These are phyloP conservation scores for Brachionus paranguensis DNA, from an alignment of 1,140 invertebrate genomes.

Conservation along the genomic window DNA sequence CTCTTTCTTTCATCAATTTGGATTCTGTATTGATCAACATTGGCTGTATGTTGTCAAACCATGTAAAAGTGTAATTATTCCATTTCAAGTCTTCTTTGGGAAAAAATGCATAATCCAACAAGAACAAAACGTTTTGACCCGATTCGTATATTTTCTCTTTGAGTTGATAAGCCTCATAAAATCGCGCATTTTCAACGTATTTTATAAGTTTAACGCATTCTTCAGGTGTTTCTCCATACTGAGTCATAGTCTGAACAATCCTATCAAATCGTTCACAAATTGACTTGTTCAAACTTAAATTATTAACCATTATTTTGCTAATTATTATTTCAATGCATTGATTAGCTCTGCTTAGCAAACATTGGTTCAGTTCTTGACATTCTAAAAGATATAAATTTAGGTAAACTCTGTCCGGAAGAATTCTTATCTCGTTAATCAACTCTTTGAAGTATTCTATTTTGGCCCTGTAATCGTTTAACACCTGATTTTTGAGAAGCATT, in stretches of 20 bases:
- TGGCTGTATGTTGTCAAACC: constrained; percentile 79
- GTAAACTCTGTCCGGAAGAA: constrained; percentile 65
- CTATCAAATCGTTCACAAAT: constrained; percentile 78
- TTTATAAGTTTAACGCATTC: constrained; percentile 76
- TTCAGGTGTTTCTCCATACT: constrained; percentile 76
- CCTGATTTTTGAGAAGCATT: neutral
- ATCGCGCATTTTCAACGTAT: constrained; percentile 63
- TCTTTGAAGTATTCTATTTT: constrained; percentile 66
- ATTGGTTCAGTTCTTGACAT: constrained; percentile 51
- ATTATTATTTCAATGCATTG: constrained; percentile 68
- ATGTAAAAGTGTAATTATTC: constrained; percentile 74
- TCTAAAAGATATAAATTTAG: constrained; percentile 69
- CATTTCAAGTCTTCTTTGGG: constrained; percentile 72
- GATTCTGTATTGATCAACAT: constrained; percentile 59
- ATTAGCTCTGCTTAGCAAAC: constrained; percentile 44
- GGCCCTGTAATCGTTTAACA: constrained; percentile 44
- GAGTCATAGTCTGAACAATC: constrained; percentile 76
- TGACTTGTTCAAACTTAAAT: constrained; percentile 69
- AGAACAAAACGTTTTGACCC: constrained; percentile 67
- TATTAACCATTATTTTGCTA: constrained; percentile 68
- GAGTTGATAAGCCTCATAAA: constrained; percentile 60
- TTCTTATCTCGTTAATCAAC: constrained; percentile 70
- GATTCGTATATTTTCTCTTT: constrained; percentile 65
- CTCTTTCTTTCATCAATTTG: constrained; percentile 8
- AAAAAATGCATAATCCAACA: constrained; percentile 65